Evolutionary conservation across 2,797 vertebrate species (phyloP).

Genomic region (Typhlichthys subterraneus): DNA sequence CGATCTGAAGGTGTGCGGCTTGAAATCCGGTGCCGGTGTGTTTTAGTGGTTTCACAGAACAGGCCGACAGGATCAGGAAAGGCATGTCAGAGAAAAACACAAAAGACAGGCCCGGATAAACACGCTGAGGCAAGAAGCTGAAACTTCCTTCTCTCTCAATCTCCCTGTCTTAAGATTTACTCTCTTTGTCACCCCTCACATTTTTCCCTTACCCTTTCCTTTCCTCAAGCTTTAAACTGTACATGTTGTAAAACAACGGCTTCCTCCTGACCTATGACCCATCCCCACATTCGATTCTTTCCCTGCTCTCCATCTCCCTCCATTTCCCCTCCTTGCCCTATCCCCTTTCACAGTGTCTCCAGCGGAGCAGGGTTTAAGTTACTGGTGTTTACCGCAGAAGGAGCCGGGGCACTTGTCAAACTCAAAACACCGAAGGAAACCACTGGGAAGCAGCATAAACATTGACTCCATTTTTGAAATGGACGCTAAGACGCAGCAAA

Average conservation of each 20-base stretch:
- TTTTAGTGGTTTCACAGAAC: slow-evolving; percentile 43
- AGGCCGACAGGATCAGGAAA: slow-evolving; percentile 45
- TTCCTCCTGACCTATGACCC: too few relatives aligned
- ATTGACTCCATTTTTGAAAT: slow-evolving; percentile 35
- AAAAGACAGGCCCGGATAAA: slow-evolving; percentile 62
- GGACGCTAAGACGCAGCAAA: slow-evolving; percentile 30
- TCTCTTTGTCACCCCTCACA: slow-evolving; percentile 13
- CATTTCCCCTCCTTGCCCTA: slow-evolving; percentile 2
- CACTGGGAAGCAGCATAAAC: slow-evolving; percentile 33
- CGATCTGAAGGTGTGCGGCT: slow-evolving; percentile 42
- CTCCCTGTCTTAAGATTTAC: not conserved
- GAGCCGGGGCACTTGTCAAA: slow-evolving; percentile 40
- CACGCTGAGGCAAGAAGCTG: slow-evolving; percentile 70
- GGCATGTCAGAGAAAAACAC: slow-evolving; percentile 52
- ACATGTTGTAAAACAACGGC: not conserved
- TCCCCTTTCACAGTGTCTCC: not conserved
- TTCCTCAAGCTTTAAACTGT: not conserved
- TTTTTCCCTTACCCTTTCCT: not conserved
- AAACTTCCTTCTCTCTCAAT: slow-evolving; percentile 49
- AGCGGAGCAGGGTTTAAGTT: slow-evolving; percentile 10
- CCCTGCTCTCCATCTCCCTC: slow-evolving; percentile 4
- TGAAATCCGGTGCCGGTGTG: slow-evolving; percentile 37
- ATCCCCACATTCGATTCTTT: not conserved
- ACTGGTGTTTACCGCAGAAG: slow-evolving; percentile 46
- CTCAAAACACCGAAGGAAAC: slow-evolving; percentile 32